phyloP scores from a whole-genome alignment of 53 echinoderm and acorn worm genomes.

The Astropecten irregularis region DNA sequence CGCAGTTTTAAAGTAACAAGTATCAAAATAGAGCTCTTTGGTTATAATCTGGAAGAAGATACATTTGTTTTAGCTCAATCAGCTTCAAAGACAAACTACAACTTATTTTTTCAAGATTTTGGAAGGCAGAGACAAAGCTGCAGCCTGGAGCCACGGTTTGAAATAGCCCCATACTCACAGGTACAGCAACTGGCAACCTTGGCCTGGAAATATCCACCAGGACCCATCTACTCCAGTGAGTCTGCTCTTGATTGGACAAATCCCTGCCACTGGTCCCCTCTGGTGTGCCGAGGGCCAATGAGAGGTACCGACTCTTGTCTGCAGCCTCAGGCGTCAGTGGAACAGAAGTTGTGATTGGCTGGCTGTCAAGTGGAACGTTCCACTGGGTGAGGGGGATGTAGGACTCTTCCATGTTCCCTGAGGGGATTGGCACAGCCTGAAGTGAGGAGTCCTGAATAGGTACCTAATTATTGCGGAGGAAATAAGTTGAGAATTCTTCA shows the following conservation, averaged over 20 bases:
- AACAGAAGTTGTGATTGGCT: constrained; percentile 47
- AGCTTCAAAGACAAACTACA: no score
- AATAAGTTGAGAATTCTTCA: neutral
- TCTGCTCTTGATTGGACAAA: constrained; percentile 24
- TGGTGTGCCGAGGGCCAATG: constrained; percentile 62
- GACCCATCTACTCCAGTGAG: constrained; percentile 85
- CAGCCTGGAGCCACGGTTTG: no score
- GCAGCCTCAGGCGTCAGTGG: constrained; percentile 3
- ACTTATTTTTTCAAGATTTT: no score
- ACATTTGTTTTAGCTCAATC: no score
- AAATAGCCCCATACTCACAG: no score
- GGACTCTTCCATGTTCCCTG: constrained; percentile 12
- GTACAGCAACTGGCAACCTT: constrained; percentile 71
- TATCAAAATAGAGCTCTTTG: no score
- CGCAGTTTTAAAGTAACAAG: no score
- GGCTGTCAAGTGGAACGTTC: constrained; percentile 57
- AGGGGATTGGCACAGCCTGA: constrained; percentile 24
- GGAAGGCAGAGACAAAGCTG: no score
- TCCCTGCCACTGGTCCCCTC: constrained; percentile 29
- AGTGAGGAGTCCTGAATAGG: constrained; percentile 1
- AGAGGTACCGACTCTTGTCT: constrained; percentile 51
- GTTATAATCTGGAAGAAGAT: no score
- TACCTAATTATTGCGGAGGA: constrained; percentile 9
- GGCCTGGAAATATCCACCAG: constrained; percentile 60
- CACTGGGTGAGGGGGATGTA: constrained; percentile 65